phyloP scores from a whole-genome alignment of 2,797 vertebrate genomes.

The Brachyalestes nurse region DNA sequence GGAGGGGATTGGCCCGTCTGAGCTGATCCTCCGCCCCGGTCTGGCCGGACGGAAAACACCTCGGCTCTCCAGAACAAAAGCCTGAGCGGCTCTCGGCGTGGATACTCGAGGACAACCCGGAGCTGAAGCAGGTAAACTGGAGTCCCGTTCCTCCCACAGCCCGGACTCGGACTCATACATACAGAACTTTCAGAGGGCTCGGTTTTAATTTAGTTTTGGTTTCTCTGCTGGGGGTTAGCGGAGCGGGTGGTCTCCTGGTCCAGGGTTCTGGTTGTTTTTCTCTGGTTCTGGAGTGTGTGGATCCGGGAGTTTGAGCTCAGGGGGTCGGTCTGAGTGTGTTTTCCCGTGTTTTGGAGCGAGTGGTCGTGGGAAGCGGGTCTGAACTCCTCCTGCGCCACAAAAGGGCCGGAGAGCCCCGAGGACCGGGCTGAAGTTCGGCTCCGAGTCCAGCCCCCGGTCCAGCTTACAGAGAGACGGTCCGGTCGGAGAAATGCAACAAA shows the following conservation, averaged over 20 bases:
- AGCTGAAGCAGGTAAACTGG: conserved; percentile 13
- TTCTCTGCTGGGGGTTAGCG: too few species aligned
- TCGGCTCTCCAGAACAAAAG: conserved; percentile 83
- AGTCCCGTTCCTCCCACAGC: too few species aligned
- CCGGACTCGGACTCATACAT: too few species aligned
- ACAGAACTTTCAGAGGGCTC: too few species aligned
- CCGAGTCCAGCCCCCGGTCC: neutral
- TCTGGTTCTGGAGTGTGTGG: too few species aligned
- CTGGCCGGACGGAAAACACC: conserved; percentile 80
- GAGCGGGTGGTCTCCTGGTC: too few species aligned
- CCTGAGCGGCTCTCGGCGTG: conserved; percentile 68
- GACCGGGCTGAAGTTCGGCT: neutral
- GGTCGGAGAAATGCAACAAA: neutral
- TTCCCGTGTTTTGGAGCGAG: neutral
- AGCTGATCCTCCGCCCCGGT: conserved; percentile 78
- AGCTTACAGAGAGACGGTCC: neutral
- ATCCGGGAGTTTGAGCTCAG: too few species aligned
- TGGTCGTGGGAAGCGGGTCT: conserved; percentile 19
- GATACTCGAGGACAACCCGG: conserved; percentile 39
- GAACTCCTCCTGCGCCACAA: conserved; percentile 77
- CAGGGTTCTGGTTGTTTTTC: too few species aligned
- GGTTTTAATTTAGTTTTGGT: too few species aligned
- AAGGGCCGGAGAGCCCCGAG: conserved; percentile 48
- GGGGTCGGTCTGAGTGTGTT: too few species aligned
- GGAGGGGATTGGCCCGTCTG: conserved; percentile 76